These are phyloP conservation scores for Melinopterus prodromus DNA, from an alignment of 2,888 invertebrate species.

Conservation along the genomic window DNA sequence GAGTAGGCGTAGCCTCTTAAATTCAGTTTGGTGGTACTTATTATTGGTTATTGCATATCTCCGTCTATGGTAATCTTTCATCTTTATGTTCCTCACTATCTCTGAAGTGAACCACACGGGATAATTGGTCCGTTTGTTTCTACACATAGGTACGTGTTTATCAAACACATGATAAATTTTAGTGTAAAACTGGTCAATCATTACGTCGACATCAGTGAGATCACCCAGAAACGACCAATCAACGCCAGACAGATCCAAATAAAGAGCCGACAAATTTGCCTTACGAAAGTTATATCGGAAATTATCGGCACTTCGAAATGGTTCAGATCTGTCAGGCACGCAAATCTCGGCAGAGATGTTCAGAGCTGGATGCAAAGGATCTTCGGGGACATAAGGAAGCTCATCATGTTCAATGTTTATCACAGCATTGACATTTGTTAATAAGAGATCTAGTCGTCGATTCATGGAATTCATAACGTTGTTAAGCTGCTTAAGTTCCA, in stretches of 20 bases:
- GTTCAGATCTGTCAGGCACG: not conserved
- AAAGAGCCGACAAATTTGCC: not conserved
- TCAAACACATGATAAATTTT: not conserved
- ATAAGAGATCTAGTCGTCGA: not conserved
- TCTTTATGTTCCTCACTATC: not conserved
- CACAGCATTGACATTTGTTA: not conserved
- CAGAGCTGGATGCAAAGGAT: not conserved
- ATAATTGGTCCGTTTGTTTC: not conserved
- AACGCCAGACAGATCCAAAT: not conserved
- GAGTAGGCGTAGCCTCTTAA: not conserved
- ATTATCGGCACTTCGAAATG: not conserved
- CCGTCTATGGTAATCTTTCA: not conserved
- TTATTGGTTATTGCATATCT: not conserved
- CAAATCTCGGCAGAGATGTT: not conserved
- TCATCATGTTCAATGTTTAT: not conserved
- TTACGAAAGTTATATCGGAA: not conserved
- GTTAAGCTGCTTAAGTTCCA: not conserved
- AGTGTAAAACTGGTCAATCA: not conserved
- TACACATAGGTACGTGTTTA: not conserved
- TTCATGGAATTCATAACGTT: not conserved
- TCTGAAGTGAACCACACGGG: not conserved
- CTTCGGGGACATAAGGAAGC: not conserved
- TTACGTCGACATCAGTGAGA: not conserved
- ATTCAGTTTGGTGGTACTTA: not conserved
- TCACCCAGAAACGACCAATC: not conserved